Base-by-base conservation (phyloP, 2,888 invertebrate species). In the Drosophila nigritarsus region DNA sequence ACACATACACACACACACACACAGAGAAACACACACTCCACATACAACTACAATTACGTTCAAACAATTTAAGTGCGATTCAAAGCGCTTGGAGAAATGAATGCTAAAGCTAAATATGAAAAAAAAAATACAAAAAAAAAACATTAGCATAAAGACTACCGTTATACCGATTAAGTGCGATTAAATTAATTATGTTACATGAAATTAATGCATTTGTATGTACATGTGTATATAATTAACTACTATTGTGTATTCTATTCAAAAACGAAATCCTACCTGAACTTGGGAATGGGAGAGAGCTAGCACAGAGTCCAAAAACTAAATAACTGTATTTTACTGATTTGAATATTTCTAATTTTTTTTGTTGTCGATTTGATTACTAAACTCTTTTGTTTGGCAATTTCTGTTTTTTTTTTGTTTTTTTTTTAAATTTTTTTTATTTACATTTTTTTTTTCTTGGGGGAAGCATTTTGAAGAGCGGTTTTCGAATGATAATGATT, bases 281-380 rank as follows among this genome's bases (percentile, higher is more conserved):
- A 91, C 92, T 92, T 93, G 93, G 93, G 93, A 93, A 92, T 92
- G 92, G 93, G 93, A 92, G 93, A 93, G 92, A 93, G 93, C 92
- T 92, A 93, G 91, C 91, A 92, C 89, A 91, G 91, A 91, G 91
- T 92, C 85, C 87, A 83, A 76, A 76, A 77, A 72, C 68, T 62
- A 75, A 66, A 75, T 62, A 70, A 78, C 55, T 80, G 63, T 78
- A 69, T 76, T 77, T 75, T 80, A 70, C 65, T 80, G 61, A 73
- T 76, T 76, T 78, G 61, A 73, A 63, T 73, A 55, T 27, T 27
- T 36, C 27, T 15, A 27, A 18, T 55, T 62, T 58, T 58, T 53
- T 58, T 56, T 64, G 51, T 80, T 75, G 66, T 76, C 72, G 51
- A 80, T 62, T 73, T 78, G 40, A 80, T 76, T 72, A 78, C 78